Evolutionary conservation across 2,797 vertebrate species (phyloP), one percentile per base, ranked within the genome.

Genomic region (Bradypodion pumilum): DNA sequence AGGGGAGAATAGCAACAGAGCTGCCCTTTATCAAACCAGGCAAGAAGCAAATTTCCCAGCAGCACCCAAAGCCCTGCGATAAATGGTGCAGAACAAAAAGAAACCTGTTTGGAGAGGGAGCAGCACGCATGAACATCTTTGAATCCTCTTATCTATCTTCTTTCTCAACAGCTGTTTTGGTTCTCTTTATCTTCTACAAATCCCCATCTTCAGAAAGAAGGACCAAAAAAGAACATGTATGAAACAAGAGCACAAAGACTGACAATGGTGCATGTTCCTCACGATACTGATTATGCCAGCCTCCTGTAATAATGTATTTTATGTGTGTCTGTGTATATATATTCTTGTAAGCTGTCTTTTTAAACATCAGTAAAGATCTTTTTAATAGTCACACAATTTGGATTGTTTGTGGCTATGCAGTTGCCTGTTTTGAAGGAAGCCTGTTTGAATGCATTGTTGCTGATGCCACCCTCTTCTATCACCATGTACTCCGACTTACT

Each of bases 291-390:
- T 92, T 82, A 94, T 83, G 90, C 82, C 84, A 93, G 93, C 94
- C 92, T 89, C 90, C 89, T 74, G 91, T 80, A 82, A 90, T 85
- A 85, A 74, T 90, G 84, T 77, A 16, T 80, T 84, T 10, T 70
- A 13, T 42, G 9, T 42, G 13, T 42, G 25, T 42, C 12, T 70
- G 40, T 42, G 42, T 70, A 25, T 70, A 40, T 70, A 42, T 40
- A 21, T 89, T 92, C 90, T 87, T 82, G 1, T 83, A 2, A 42
- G 60, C 44, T 12, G 78, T 7, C 27, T 85, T 92, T 52, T 96
- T 97, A 99, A 94, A 99, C 98, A 84, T 99, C 98, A 1, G 98
- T 99, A 93, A 99, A 99, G 91, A 99, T 98, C 95, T 99, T 98
- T 92, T 97, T 97, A 95, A 98, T 97, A 94, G 97, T 98, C 85